Base-by-base conservation (phyloP, 2,888 invertebrate genomes). In the Agelastica alni region DNA sequence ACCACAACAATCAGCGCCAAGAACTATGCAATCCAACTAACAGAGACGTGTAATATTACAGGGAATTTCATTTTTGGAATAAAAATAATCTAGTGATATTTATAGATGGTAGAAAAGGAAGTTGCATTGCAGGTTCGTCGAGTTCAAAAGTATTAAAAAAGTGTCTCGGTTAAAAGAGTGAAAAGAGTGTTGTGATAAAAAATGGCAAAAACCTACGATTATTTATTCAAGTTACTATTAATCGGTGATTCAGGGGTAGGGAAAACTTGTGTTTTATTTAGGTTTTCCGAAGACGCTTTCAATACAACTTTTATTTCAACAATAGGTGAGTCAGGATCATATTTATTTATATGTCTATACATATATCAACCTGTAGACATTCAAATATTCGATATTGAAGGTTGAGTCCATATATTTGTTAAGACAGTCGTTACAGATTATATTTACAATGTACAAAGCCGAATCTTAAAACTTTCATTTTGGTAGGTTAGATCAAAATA, bases 201-300 rank as follows among this genome's bases (percentile, higher is more conserved):
- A 84, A 94, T 94, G 93, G 93, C 93, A 76, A 95, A 94, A 84
- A 93, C 94, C 63, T 95, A 95, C 83, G 95, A 95, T 81, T 85
- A 94, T 75, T 80, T 95, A 71, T 95, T 95, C 79, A 95, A 95
- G 83, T 81, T 95, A 69, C 81, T 95, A 65, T 82, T 95, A 66
- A 95, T 95, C 77, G 95, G 95, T 66, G 95, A 95, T 78, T 93
- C 93, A 45, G 94, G 94, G 66, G 95, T 95, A 65, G 95, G 95
- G 68, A 95, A 95, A 79, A 95, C 95, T 51, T 94, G 94, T 78
- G 93, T 95, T 78, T 81, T 95, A 68, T 95, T 94, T 78, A 86
- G 95, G 75, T 95, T 95, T 80, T 93, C 93, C 64, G 95, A 95
- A 78, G 94, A 95, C 81, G 93, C 93, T 68, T 95, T 94, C 77